Base-by-base conservation (phyloP, 2,113 vertebrate species). In the Semnopithecus entellus region DNA sequence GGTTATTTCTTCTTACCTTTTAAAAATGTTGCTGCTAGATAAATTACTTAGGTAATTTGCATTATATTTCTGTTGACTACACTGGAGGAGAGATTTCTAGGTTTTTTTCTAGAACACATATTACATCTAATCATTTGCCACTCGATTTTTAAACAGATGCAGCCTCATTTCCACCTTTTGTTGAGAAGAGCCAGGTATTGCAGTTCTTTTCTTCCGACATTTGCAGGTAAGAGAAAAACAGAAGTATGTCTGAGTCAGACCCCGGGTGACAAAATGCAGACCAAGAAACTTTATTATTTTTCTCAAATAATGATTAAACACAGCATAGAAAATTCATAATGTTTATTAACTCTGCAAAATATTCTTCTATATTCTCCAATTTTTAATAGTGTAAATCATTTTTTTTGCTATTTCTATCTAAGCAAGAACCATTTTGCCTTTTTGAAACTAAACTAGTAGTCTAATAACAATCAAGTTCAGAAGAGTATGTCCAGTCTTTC, bases 171-270 rank as follows among this genome's bases (percentile, higher is more conserved):
- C 92, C 99, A 61, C 99, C 99, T 0, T 99, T 99, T 95, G 1
- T 99, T 92, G 97, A 99, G 86, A 99, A 99, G 97, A 61, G 97
- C 38, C 97, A 97, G 61, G 83, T 97, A 0, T 82, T 99, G 8
- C 99, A 79, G 20, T 99, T 99, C 98, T 99, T 99, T 98, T 99
- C 99, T 59, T 99, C 99, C 0, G 99, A 99, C 88, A 99, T 99
- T 97, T 99, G 99, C 99, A 99, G 99, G 99, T 99, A 98, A 94
- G 97, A 75, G 18, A 17, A 14, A 95, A 59, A 88, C 22, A 66
- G 2, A 45, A 25, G 0, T 45, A 35, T 87, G 55, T 57, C 13
- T 55, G 40, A 70, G 23, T 92, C n/a, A 75, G 0, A 57, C 1
- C 22, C 30, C 25, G 48, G 17, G 2, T 76, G 20, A 48, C 5